phyloP scores from a whole-genome alignment of 2,888 invertebrate genomes.

The Polyommatus iphigenia region DNA sequence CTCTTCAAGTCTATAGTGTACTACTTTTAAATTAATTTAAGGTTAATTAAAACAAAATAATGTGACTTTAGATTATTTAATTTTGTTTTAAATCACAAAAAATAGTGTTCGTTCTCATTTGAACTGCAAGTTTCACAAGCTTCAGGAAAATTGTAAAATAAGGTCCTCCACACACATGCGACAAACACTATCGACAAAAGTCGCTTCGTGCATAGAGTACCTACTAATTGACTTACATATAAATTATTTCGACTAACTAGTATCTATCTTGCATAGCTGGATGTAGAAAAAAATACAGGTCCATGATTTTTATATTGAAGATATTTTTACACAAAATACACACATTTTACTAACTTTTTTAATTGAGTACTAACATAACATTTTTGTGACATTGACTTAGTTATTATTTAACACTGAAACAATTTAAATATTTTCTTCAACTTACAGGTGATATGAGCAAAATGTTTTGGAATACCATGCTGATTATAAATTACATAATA shows the following conservation, averaged over 20 bases:
- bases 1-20: no score
- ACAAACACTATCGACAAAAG: not conserved
- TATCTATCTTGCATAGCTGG: not conserved
- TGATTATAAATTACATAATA: not conserved
- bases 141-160: slow-evolving; percentile 10
- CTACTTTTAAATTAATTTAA: no score
- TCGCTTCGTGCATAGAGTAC: not conserved
- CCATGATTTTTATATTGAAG: not conserved
- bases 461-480: not conserved
- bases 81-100: slow-evolving; percentile 19
- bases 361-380: not conserved
- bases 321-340: not conserved
- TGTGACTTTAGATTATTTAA: slow-evolving; percentile 2
- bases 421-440: not conserved
- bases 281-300: not conserved
- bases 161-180: not conserved
- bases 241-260: slow-evolving; percentile 1
- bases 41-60: not conserved
- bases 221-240: slow-evolving; percentile 1
- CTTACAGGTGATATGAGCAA: not conserved
- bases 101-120: slow-evolving; percentile 8
- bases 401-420: not conserved
- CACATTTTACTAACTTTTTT: not conserved
- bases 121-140: slow-evolving; percentile 12
- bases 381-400: not conserved